Evolutionary conservation across 37 sponge, comb jelly and placozoan species (phyloP), one percentile per base, ranked within the genome.

Genomic region (Cladorhizidae sp.): DNA sequence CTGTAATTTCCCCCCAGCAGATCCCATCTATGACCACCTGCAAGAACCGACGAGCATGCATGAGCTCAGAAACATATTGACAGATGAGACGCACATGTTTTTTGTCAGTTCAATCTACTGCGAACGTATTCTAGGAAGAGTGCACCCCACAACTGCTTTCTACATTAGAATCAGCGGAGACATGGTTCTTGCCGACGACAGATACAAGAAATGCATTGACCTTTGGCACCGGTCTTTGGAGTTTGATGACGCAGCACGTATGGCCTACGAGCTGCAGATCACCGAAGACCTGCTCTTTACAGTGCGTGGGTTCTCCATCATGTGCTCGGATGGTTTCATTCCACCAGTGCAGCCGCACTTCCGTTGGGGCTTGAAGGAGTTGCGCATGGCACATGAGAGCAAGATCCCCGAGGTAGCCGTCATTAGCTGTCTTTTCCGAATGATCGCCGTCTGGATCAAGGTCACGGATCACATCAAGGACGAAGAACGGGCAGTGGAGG

Each of bases 211-310:
- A 45, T 90, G 95, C 57, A 55, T 90, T 57, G 86, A 90, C 38
- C 68, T 94, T 18, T 94, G 95, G 95, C 86, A 87, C 20, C 72
- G 88, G 3, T 87, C 95, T 0, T 79, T 94, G 35, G 83, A 88
- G n/a, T 90, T 81, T 61, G 95, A 94, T 55, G 76, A 90, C 33
- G 92, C 92, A 0, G 88, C 88, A 2, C 68, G 95, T 35, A 84
- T 94, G 85, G 95, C 92, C 2, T 94, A 91, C 57, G 95, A 94
- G 54, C 85, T 94, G 21, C 92, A 94, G 62, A 87, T 90, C 31
- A 84, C 80, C 14, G 88, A 90, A 54, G 95, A 94, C 45, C 69
- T 94, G 23, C 67, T 94, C 28, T 90, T 90, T 72, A 65, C 89
- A 0, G 57, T 87, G 0, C 58, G 92, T 57, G 92, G 92, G 15